phyloP scores from a whole-genome alignment of 2,113 vertebrate genomes.

The Micromys minutus region DNA sequence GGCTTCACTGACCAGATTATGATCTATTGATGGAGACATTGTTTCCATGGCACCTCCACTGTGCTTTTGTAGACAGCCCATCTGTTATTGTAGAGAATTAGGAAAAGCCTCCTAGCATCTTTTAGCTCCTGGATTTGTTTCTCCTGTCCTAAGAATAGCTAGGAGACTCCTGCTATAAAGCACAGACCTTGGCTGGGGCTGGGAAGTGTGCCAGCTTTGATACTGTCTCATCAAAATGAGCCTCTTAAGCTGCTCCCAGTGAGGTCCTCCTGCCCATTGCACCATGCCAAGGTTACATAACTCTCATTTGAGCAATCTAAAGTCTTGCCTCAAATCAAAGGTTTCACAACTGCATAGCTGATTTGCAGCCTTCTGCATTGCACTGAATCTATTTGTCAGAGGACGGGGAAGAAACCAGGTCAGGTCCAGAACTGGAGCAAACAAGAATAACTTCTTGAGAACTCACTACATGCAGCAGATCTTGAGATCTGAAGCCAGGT shows the following conservation, averaged over 20 bases:
- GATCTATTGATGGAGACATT: conserved; percentile 48
- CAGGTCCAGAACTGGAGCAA: conserved; percentile 66
- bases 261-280: conserved; percentile 62
- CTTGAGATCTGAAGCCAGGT: not conserved
- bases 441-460: conserved; percentile 56
- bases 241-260: conserved; percentile 8
- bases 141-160: not conserved
- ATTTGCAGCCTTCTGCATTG: conserved; percentile 44
- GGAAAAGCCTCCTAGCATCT: not conserved
- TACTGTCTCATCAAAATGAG: not conserved
- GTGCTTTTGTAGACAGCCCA: conserved; percentile 43
- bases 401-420: conserved; percentile 73
- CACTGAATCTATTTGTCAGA: conserved; percentile 65
- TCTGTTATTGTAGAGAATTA: not conserved
- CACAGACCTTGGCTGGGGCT: not conserved
- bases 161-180: not conserved
- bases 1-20: conserved; percentile 17
- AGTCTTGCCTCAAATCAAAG: conserved; percentile 68
- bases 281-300: conserved; percentile 63
- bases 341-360: conserved; percentile 71
- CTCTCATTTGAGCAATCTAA: conserved; percentile 70
- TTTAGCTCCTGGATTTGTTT: not conserved
- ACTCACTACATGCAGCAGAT: not conserved
- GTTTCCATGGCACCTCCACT: not conserved
- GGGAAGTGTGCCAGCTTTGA: not conserved